Evolutionary conservation across 2,888 invertebrate genomes (phyloP), one percentile per base, ranked within the genome.

Genomic region (Lithophane leautieri): DNA sequence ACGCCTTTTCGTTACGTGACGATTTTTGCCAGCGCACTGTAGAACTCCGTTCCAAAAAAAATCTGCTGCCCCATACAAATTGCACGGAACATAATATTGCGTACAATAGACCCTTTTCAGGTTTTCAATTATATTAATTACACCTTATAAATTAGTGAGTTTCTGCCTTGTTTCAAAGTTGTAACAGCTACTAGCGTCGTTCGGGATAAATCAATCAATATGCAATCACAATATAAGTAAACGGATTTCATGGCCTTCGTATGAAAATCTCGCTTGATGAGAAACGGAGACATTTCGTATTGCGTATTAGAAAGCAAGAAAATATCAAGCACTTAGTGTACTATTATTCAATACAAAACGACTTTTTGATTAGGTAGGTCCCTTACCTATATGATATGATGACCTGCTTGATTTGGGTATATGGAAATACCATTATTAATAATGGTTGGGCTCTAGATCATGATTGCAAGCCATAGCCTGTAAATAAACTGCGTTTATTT

Each of bases 181-280:
- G 54, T 22, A 40, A 50, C 8, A 56, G 28, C 54, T 40, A 16
- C 25, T 7, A 22, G 6, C 44, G 34, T 28, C 90, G 89, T 89
- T 87, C 28, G 34, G 34, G 52, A 19, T 81, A 73, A 78, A 47
- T 47, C 60, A 73, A 78, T 81, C 65, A 81, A 47, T 61, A 74
- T 50, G 62, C 81, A 79, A 79, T 74, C 81, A 62, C 47, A 50
- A 25, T n/a, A n/a, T 66, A 72, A 34, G 34, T 34, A 34, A 73
- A 66, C 28, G 11, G 40, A 78, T 80, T 80, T 80, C 58, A 73
- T 60, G 73, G 65, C 28, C 40, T 47, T 81, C 73, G 65, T 52
- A 54, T 52, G 44, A 65, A 52, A 63, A 52, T 76, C 50, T 76
- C n/a, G 44, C 34, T 65, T 63, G 72, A 65, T 78, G 63, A 65